These are phyloP conservation scores for Aleiodes testaceus DNA, from an alignment of 2,888 invertebrate genomes.

Conservation along the genomic window DNA sequence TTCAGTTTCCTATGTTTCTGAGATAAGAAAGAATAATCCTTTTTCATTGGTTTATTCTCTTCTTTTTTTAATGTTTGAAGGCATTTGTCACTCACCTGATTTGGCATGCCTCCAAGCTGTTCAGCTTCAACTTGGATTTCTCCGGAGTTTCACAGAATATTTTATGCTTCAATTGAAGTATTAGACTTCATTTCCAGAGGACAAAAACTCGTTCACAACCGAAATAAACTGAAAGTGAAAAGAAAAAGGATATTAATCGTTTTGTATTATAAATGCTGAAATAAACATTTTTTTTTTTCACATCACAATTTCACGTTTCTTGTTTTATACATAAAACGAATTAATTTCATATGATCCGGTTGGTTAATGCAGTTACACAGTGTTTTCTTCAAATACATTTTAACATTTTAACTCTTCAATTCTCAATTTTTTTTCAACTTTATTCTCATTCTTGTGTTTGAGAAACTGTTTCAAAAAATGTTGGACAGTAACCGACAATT, in stretches of 20 bases:
- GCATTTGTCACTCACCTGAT: constrained; percentile 44
- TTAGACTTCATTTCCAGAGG: too few relatives aligned
- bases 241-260: background rate
- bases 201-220: too few relatives aligned
- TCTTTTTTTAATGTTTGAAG: constrained; percentile 23
- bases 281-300: background rate
- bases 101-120: background rate
- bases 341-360: constrained; percentile 57
- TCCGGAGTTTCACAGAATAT: too few relatives aligned
- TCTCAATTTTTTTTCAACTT: constrained; percentile 15
- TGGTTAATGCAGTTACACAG: constrained; percentile 43
- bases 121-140: background rate
- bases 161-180: too few relatives aligned
- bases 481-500: constrained; percentile 47
- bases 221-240: too few relatives aligned
- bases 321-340: constrained; percentile 45
- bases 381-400: constrained; percentile 45
- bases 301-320: constrained; percentile 14
- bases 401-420: constrained; percentile 32
- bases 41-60: constrained; percentile 10
- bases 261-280: background rate
- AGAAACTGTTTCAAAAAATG: constrained; percentile 41
- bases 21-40: background rate
- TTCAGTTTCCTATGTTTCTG: background rate
- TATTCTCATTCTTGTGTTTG: constrained; percentile 14